Evolutionary conservation across 2,888 invertebrate species (phyloP).

Genomic region (Oxycera nigricornis): DNA sequence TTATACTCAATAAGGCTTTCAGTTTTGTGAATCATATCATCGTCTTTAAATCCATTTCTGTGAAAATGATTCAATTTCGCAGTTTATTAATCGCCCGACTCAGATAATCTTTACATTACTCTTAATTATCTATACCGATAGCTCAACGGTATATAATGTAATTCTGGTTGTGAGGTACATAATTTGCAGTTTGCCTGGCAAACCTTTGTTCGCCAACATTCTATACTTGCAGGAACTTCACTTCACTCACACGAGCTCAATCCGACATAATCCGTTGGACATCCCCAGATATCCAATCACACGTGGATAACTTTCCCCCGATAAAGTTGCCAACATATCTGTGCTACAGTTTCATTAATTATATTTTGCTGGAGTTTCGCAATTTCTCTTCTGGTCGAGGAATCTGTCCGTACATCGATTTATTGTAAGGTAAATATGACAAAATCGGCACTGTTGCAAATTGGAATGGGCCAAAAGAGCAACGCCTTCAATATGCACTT

Average conservation of each 20-base stretch:
- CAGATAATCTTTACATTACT: background rate
- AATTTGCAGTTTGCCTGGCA: background rate
- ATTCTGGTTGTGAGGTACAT: background rate
- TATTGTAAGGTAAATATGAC: slow-evolving; percentile 43
- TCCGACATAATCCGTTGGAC: background rate
- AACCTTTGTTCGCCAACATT: background rate
- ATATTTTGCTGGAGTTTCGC: slow-evolving; percentile 17
- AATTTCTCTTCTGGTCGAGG: slow-evolving; percentile 1
- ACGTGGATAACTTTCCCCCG: background rate
- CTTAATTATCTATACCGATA: background rate
- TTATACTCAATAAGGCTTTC: no score
- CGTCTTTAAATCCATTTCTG: no score
- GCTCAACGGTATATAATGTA: background rate
- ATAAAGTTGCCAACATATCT: background rate
- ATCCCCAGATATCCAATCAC: slow-evolving; percentile 1
- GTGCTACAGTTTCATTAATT: slow-evolving; percentile 35
- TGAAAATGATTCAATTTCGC: no score
- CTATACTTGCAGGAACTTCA: background rate
- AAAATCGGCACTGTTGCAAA: slow-evolving; percentile 30
- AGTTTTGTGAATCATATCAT: no score
- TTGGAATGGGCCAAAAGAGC: background rate
- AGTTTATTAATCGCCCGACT: background rate
- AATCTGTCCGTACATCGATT: slow-evolving; percentile 39
- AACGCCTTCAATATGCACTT: background rate
- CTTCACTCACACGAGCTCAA: background rate